These are phyloP conservation scores for Pluvianellus socialis DNA, from an alignment of 2,113 vertebrate species.

Conservation along the genomic window DNA sequence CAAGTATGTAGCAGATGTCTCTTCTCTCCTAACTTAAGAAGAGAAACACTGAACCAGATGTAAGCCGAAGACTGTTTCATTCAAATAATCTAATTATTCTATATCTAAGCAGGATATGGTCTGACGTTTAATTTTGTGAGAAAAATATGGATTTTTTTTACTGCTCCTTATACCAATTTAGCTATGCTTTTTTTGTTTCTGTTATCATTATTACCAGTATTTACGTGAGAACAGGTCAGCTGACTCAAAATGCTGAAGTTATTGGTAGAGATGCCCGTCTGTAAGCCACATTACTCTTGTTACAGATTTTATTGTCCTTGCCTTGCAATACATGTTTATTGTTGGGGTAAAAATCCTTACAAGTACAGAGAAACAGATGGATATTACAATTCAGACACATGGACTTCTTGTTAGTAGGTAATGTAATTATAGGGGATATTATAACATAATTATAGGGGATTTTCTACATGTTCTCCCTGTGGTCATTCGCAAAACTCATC, in stretches of 20 bases:
- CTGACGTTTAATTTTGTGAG: background rate
- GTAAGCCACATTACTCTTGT: background rate
- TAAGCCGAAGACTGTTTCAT: background rate
- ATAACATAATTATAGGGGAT: background rate
- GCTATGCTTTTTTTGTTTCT: background rate
- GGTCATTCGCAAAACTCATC: background rate
- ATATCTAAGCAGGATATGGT: background rate
- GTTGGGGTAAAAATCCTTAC: background rate
- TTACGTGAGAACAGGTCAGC: background rate
- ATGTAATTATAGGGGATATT: background rate
- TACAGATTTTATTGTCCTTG: background rate
- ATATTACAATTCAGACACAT: background rate
- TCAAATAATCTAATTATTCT: background rate
- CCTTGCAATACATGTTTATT: background rate
- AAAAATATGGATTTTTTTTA: background rate
- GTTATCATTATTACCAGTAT: background rate
- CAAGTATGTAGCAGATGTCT: background rate
- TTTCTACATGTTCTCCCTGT: background rate
- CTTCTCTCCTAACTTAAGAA: background rate
- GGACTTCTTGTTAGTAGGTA: background rate
- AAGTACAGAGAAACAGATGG: background rate
- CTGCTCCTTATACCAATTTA: background rate
- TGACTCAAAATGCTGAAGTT: background rate
- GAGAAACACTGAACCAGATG: slow-evolving; percentile 4
- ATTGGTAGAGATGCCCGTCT: background rate